Conservation (phyloP, 2,888 invertebrate genomes). For the Alsophila aescularia region DNA sequence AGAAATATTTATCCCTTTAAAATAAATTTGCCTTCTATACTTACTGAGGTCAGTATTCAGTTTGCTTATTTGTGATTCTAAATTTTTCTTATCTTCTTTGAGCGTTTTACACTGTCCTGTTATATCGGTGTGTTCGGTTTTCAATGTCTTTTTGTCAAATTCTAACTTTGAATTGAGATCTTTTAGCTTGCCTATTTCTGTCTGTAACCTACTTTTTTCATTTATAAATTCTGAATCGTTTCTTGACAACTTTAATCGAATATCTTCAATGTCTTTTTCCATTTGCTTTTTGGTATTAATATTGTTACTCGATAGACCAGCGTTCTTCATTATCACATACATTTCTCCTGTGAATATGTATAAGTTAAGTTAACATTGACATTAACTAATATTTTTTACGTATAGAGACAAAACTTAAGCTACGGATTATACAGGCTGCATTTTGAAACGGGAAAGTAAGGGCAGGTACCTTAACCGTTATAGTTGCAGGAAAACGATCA, state of each 20-base stretch:
- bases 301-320: constrained; percentile 80
- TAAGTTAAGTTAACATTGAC: too few relatives aligned
- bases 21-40: constrained; percentile 36
- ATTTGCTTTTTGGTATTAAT: constrained; percentile 74
- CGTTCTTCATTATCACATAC: constrained; percentile 85
- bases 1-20: too few relatives aligned
- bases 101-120: constrained; percentile 79
- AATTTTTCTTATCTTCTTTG: constrained; percentile 86
- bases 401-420: too few relatives aligned
- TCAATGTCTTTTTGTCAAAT: constrained; percentile 70
- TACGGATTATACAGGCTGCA: too few relatives aligned
- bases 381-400: too few relatives aligned
- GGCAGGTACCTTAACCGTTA: too few relatives aligned
- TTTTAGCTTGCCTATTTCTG: constrained; percentile 80
- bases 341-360: constrained; percentile 77
- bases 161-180: constrained; percentile 78
- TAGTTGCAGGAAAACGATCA: too few relatives aligned
- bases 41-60: constrained; percentile 86
- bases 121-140: constrained; percentile 71
- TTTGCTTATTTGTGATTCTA: constrained; percentile 85
- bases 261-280: constrained; percentile 81
- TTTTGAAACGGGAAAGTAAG: too few relatives aligned
- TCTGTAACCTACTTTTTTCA: constrained; percentile 78
- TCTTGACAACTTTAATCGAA: constrained; percentile 78
- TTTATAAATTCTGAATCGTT: constrained; percentile 80